Percentiles rank a stretch among this genome's conserved stretches.
Conservation (phyloP, 1,140 invertebrate species). For the Drosophila micromelanica region DNA sequence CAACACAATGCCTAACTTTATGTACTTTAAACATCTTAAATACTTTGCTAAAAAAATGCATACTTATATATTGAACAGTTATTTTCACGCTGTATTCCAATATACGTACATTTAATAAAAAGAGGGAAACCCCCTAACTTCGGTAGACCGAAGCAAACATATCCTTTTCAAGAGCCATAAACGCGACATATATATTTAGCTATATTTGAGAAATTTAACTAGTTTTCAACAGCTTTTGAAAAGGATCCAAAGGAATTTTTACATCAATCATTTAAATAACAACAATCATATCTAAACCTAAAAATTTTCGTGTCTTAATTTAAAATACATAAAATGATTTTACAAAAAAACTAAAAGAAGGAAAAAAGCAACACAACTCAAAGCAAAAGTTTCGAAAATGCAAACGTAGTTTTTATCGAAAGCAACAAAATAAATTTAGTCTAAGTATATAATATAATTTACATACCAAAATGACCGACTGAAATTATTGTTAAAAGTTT, state of each 20-base stretch:
- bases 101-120: neutral
- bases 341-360: constrained; percentile 46
- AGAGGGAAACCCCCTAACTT: constrained; percentile 13
- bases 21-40: constrained; percentile 39
- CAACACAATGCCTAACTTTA: constrained; percentile 11
- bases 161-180: constrained; percentile 42
- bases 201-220: neutral
- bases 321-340: constrained; percentile 67
- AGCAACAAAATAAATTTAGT: constrained; percentile 60
- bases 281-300: constrained; percentile 78
- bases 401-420: constrained; percentile 42
- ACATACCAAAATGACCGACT: constrained; percentile 81
- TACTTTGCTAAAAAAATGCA: constrained; percentile 9
- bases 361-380: constrained; percentile 21
- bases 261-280: constrained; percentile 68
- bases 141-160: constrained; percentile 45
- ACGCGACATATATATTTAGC: neutral
- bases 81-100: neutral
- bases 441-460: constrained; percentile 78
- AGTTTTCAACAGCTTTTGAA: constrained; percentile 14
- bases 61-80: neutral
- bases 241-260: constrained; percentile 29
- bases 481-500: constrained; percentile 84
- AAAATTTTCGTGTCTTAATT: constrained; percentile 78
- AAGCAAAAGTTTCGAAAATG: constrained; percentile 46